Evolutionary conservation across 2,888 invertebrate genomes (phyloP), one percentile per base, ranked within the genome.

Genomic region (Fragum sueziense): DNA sequence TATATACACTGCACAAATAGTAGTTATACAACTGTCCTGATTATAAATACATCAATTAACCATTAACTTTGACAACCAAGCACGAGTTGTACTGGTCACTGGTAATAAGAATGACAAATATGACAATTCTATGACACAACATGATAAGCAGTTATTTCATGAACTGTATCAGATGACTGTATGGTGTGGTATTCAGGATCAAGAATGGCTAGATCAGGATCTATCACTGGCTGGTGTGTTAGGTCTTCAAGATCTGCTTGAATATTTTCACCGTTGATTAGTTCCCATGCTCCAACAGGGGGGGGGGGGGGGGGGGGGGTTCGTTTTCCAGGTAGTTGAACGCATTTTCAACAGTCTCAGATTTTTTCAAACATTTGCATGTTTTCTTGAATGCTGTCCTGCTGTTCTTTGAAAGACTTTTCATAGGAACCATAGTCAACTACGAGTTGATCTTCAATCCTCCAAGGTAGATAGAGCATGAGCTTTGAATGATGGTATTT

Each of bases 401-500:
- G 17, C 14, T 47, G 4, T 47, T 47, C 7, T 47, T 47, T 47
- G 47, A 9, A 47, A 47, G 47, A 9, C 20, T 14, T n/a, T 47
- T 47, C 47, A 47, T 14, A 14, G 6, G 37, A 9, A 37, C 37
- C 14, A 37, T 6, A 37, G 37, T 37, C 7, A 27, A 2, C 70
- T n/a, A 34, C 65, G 9, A 80, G 29, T 27, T 82, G 67, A 20
- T 59, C 47, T 57, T 82, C 82, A 14, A 0, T 14, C 37, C 74
- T 70, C 82, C 82, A 82, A 33, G 79, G 82, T 1, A 61, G 14
- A n/a, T 82, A 79, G 0, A 82, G 74, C 0, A 82, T 11, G 0
- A 81, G 74, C 7, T 75, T 27, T 20, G 73, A 17, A 51, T 78
- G 78, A 27, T 62, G 67, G 29, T 81, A 81, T 54, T 34, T 54